phyloP scores from a whole-genome alignment of 2,888 invertebrate species.

The Iphiclides podalirius region DNA sequence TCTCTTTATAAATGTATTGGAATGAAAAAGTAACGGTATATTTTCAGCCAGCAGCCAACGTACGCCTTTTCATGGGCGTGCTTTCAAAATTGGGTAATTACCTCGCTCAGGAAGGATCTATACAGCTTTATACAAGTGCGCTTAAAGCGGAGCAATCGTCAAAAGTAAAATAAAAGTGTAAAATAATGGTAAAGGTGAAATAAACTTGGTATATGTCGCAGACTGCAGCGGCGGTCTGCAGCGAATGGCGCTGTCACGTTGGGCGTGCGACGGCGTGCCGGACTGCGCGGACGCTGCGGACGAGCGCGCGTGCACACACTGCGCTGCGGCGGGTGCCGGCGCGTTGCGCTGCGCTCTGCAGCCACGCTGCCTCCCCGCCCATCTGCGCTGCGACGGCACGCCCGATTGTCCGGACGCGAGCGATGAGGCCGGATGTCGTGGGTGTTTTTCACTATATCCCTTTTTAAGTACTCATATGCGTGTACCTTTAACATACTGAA shows the following conservation, averaged over 20 bases:
- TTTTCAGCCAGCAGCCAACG: too few relatives aligned
- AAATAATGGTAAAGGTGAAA: too few relatives aligned
- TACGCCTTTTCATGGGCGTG: too few relatives aligned
- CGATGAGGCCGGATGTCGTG: constrained; percentile 92
- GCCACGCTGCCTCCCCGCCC: constrained; percentile 85
- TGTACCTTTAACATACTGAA: too few relatives aligned
- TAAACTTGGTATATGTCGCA: constrained; percentile 43
- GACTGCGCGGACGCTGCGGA: constrained; percentile 92
- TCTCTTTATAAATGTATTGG: too few relatives aligned
- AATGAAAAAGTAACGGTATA: too few relatives aligned
- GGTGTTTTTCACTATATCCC: constrained; percentile 58
- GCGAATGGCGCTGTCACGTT: constrained; percentile 85
- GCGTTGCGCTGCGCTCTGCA: constrained; percentile 89
- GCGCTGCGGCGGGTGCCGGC: constrained; percentile 81
- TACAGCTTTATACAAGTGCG: too few relatives aligned
- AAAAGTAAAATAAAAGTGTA: too few relatives aligned
- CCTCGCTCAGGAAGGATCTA: too few relatives aligned
- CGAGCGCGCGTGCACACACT: constrained; percentile 90
- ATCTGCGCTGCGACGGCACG: constrained; percentile 89
- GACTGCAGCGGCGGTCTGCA: constrained; percentile 88
- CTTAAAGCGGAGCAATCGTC: too few relatives aligned
- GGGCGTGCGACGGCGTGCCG: constrained; percentile 91
- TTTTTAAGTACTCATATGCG: too few relatives aligned
- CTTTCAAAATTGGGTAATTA: too few relatives aligned
- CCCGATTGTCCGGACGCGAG: constrained; percentile 92